Conservation (phyloP, 2,797 vertebrate genomes). For the Premnoplex brunnescens region DNA sequence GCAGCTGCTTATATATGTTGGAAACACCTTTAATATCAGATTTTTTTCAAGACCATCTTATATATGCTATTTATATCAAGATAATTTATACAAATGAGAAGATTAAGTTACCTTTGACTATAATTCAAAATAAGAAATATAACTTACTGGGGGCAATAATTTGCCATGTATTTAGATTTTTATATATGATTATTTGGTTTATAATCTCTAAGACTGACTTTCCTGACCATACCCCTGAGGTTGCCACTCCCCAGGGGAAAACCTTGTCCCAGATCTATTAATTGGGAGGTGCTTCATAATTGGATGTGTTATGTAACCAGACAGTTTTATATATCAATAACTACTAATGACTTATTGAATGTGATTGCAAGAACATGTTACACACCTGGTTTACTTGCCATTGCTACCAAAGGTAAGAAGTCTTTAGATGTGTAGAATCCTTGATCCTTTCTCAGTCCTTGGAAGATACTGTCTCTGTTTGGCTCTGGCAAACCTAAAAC, state of each 20-base stretch:
- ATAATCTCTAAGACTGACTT: not conserved
- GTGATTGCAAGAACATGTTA: not conserved
- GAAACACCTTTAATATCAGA: not conserved
- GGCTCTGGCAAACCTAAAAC: constrained; percentile 89
- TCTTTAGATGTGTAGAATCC: constrained; percentile 97
- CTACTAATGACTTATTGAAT: not conserved
- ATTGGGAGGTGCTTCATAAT: not conserved
- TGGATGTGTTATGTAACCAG: not conserved
- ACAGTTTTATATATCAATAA: not conserved
- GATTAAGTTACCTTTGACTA: not conserved
- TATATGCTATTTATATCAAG: not conserved
- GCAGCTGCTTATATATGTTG: not conserved
- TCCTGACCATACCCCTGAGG: not conserved
- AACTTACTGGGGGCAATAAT: not conserved
- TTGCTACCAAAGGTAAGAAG: constrained; percentile 89
- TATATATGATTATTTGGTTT: not conserved
- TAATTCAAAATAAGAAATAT: not conserved
- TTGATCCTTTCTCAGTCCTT: constrained; percentile 82
- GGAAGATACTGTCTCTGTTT: constrained; percentile 86
- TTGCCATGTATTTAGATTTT: not conserved
- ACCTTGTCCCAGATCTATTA: not conserved
- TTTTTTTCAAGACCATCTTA: not conserved
- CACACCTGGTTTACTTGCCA: constrained; percentile 91
- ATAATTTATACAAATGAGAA: not conserved
- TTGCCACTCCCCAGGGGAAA: not conserved